Evolutionary conservation across 23 tunicate genomes (phyloP).

Genomic region (Styela plicata): DNA sequence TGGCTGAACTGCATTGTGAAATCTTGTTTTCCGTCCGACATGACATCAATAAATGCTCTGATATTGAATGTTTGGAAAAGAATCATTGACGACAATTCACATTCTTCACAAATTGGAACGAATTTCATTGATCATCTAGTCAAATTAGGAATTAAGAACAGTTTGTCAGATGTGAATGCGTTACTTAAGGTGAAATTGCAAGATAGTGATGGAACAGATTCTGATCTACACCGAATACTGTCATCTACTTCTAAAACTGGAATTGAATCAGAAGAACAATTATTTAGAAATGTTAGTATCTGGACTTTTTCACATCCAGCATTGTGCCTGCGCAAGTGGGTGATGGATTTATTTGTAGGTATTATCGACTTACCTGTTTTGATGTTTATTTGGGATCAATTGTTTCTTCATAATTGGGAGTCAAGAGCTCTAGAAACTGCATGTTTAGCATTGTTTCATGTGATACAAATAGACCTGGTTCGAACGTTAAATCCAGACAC

Average conservation of each 20-base stretch:
- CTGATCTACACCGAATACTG: not conserved
- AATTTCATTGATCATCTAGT: constrained; percentile 34
- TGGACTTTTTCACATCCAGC: constrained; percentile 39
- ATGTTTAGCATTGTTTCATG: constrained; percentile 36
- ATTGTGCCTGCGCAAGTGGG: constrained; percentile 54
- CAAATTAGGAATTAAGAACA: constrained; percentile 21
- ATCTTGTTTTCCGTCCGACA: constrained; percentile 20
- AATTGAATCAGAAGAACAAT: not conserved
- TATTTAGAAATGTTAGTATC: too few species aligned
- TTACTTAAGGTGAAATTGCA: not conserved
- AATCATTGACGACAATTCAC: not conserved
- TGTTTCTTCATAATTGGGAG: constrained; percentile 56
- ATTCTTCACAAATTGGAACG: not conserved
- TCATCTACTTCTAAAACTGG: not conserved
- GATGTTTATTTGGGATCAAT: constrained; percentile 72
- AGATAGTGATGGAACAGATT: not conserved
- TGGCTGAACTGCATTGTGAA: constrained; percentile 37
- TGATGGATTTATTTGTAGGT: constrained; percentile 64
- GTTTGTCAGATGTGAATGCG: not conserved
- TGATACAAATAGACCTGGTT: constrained; percentile 18
- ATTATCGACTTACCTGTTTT: constrained; percentile 17
- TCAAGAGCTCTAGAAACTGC: constrained; percentile 24
- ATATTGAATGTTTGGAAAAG: constrained; percentile 35
- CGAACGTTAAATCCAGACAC: constrained; percentile 29
- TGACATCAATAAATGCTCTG: constrained; percentile 15